A percentile compares a stretch with the other conserved stretches of the same genome.
These are phyloP conservation scores for Tipula confusa DNA, from an alignment of 2,888 invertebrate genomes.

Conservation along the genomic window DNA sequence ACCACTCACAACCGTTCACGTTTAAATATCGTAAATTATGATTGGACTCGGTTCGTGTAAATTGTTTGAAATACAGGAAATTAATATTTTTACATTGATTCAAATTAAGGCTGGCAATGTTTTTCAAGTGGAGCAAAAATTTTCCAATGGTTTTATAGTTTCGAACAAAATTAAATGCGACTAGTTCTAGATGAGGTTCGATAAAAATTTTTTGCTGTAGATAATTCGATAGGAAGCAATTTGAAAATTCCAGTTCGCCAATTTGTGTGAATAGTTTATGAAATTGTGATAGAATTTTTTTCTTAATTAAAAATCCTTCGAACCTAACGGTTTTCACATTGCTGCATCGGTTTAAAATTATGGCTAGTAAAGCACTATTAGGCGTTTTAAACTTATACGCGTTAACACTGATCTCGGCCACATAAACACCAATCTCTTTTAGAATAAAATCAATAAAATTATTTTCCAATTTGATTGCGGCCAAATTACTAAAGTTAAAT, in stretches of 20 bases:
- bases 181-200: background rate
- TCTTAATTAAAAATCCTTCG: background rate
- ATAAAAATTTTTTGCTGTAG: background rate
- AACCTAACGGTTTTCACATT: background rate
- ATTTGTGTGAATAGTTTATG: background rate
- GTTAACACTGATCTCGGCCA: background rate
- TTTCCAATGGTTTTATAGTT: conserved; percentile 6
- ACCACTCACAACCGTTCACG: background rate
- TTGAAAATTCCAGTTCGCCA: conserved; percentile 3
- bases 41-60: background rate
- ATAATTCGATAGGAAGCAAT: conserved; percentile 7
- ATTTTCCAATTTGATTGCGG: background rate
- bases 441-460: background rate
- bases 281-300: background rate
- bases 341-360: background rate
- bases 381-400: conserved; percentile 16
- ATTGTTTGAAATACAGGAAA: background rate
- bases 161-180: background rate
- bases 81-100: conserved; percentile 26
- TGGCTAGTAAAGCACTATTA: background rate
- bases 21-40: conserved; percentile 5
- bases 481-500: background rate
- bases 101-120: background rate
- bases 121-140: background rate
- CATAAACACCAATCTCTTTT: conserved; percentile 26